Evolutionary conservation across 2,888 invertebrate species (phyloP).

Genomic region (Aproaerema taeniolella): DNA sequence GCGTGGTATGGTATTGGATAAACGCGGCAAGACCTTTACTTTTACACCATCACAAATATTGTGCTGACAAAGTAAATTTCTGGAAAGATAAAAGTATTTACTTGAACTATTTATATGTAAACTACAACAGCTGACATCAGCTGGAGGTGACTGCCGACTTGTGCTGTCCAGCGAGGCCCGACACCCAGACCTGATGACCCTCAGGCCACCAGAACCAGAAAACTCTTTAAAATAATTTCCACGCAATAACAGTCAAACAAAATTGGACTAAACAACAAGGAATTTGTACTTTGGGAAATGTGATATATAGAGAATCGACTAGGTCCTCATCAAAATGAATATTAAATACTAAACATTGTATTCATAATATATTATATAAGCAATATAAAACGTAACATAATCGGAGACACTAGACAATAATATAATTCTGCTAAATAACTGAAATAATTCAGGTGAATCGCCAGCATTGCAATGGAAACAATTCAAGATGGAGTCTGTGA

Average conservation of each 20-base stretch:
- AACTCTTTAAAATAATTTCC: conserved; percentile 65
- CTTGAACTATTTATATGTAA: conserved; percentile 40
- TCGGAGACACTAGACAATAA: conserved; percentile 74
- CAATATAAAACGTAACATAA: conserved; percentile 77
- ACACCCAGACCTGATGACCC: background rate
- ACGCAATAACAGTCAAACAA: conserved; percentile 76
- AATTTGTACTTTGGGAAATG: conserved; percentile 79
- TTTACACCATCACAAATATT: conserved; percentile 22
- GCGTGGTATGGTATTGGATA: no score
- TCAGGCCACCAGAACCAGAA: background rate
- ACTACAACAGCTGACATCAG: conserved; percentile 25
- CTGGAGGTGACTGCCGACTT: conserved; percentile 4
- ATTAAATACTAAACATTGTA: conserved; percentile 76
- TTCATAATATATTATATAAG: conserved; percentile 75
- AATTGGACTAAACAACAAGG: conserved; percentile 79
- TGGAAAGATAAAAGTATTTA: conserved; percentile 40
- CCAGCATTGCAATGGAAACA: conserved; percentile 46
- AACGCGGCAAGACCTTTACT: no score
- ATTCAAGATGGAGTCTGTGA: conserved; percentile 25
- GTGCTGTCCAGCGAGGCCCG: background rate
- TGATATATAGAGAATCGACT: conserved; percentile 78
- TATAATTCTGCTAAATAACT: conserved; percentile 76
- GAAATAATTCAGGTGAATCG: conserved; percentile 64
- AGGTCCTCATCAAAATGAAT: conserved; percentile 77
- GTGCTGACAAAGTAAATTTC: background rate